A percentile compares a stretch with the other conserved stretches of the same genome.
phyloP scores from a whole-genome alignment of 2,113 vertebrate genomes.

The Indicator maculatus region DNA sequence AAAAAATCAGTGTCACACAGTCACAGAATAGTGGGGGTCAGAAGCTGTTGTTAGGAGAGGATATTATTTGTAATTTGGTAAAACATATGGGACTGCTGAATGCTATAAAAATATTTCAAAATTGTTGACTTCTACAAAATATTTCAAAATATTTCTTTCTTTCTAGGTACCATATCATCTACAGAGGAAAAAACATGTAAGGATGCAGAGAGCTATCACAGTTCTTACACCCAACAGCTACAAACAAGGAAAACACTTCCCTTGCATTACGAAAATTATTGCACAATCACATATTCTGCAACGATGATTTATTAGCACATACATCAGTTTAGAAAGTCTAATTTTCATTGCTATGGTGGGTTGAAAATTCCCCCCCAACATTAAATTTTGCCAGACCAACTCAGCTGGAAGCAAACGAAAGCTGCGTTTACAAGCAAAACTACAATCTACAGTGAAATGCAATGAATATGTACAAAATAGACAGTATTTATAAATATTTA shows the following conservation, averaged over 20 bases:
- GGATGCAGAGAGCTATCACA: not conserved
- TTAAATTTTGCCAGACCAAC: too few relatives aligned
- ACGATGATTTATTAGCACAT: constrained; percentile 11
- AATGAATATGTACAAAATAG: too few relatives aligned
- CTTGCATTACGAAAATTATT: constrained; percentile 5
- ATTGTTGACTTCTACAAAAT: not conserved
- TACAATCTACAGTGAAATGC: too few relatives aligned
- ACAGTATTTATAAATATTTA: too few relatives aligned
- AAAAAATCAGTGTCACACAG: not conserved
- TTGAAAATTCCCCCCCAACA: too few relatives aligned
- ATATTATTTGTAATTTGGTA: not conserved
- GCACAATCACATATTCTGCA: not conserved
- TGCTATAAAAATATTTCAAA: too few relatives aligned
- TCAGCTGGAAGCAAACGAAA: too few relatives aligned
- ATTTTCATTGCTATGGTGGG: not conserved
- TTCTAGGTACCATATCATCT: not conserved
- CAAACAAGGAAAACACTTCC: constrained; percentile 30
- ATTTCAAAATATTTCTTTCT: not conserved
- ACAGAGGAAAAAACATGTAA: not conserved
- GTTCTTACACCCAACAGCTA: not conserved
- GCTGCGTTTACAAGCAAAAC: too few relatives aligned
- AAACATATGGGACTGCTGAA: not conserved
- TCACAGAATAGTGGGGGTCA: too few relatives aligned
- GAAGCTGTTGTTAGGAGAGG: not conserved
- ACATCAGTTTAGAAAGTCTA: constrained; percentile 2